Base-by-base conservation (phyloP, 1,140 invertebrate genomes). In the Drosophila kanapiae region DNA sequence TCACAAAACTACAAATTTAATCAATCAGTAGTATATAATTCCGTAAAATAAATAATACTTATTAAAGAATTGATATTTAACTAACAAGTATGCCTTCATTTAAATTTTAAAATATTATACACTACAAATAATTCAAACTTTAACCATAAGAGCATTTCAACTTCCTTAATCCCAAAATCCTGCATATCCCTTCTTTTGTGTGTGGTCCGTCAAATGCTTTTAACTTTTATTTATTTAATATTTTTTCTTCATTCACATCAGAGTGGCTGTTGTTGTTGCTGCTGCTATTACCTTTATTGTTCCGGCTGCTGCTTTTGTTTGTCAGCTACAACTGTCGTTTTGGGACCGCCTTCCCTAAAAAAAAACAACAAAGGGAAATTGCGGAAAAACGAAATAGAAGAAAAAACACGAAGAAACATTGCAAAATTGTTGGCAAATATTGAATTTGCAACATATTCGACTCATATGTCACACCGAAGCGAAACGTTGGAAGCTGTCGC, bases 401-500 rank as follows among this genome's bases (percentile, higher is more conserved):
- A 65, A 65, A 65, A 57, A 79, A 71, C 78, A 70, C 71, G 61
- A 80, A 75, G 78, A 76, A 88, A 84, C 45, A 71, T 80, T 80
- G 80, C 75, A 90, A 92, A 92, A 90, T 92, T 91, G 91, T 92
- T 88, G 78, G 91, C 85, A 92, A 92, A 92, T 92, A 92, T 92
- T 92, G 91, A 92, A 91, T 83, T 90, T 92, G 91, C 91, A 92
- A 90, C 91, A 87, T 84, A 87, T 87, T 87, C 85, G 84, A 85
- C 85, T 84, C 84, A 84, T 79, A 81, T 84, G 84, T 90, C 84
- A 88, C 80, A 78, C 48, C 76, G 59, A 59, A 67, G 31, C 76
- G 59, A 48, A 58, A 29, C 18, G 58, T 16, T 60, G 68, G 48
- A 33, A 80, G 67, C 80, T 81, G 85, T 76, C 78, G 78, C 85